Percentiles rank a stretch among this genome's conserved stretches.
Conservation (phyloP, 2,797 vertebrate species). For the Syncerus caffer region DNA sequence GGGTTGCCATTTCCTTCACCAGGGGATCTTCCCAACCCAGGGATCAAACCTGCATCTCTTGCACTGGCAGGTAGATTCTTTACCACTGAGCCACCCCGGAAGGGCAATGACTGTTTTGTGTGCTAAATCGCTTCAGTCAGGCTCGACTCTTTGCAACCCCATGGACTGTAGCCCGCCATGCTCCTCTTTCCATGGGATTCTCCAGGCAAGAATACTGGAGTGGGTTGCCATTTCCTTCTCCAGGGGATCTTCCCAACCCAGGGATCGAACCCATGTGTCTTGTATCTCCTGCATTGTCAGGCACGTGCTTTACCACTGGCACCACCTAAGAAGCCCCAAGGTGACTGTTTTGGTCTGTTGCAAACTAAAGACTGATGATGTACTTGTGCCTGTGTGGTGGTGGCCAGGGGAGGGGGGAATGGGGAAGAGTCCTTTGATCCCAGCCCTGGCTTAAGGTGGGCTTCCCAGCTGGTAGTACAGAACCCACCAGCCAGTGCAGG, state of each 20-base stretch:
- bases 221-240: background rate
- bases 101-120: background rate
- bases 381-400: background rate
- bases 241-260: background rate
- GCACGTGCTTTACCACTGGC: background rate
- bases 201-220: background rate
- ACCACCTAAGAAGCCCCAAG: background rate
- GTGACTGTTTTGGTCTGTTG: background rate
- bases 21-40: background rate
- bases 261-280: background rate
- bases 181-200: background rate
- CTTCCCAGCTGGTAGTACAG: background rate
- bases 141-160: background rate
- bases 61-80: background rate
- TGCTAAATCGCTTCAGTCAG: background rate
- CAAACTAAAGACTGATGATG: background rate
- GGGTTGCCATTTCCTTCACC: background rate
- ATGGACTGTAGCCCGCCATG: accelerated
- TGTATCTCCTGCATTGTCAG: background rate
- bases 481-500: background rate
- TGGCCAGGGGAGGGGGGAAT: background rate
- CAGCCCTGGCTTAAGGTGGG: background rate
- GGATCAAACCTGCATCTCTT: background rate
- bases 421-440: background rate
- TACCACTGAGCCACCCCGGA: background rate